Evolutionary conservation across 2,113 vertebrate species (phyloP), one percentile per base, ranked within the genome.

Genomic region (Pseudorectes ferrugineus): DNA sequence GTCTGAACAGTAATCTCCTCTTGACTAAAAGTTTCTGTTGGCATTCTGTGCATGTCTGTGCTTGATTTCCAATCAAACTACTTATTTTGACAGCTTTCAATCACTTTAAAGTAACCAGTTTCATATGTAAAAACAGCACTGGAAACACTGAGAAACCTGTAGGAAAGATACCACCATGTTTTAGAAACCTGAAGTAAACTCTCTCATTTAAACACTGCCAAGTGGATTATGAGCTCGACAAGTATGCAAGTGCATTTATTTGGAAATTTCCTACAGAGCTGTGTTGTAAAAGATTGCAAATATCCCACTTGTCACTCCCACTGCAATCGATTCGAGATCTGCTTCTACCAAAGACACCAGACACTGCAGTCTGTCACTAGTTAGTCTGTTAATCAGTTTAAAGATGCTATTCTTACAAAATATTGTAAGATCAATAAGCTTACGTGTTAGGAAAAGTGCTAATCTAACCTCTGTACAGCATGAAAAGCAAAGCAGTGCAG

Each of bases 311-410:
- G 40, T 70, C 68, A 87, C 43, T 96, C 93, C 61, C 66, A 77
- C 70, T 66, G 51, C 26, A 77, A 57, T 86, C 0, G 2, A 65
- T 76, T 88, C 6, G 24, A 54, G 35, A 85, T 31, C 28, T 70
- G 20, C 48, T 49, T 57, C 31, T 72, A 14, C 28, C 42, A 49
- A 82, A 87, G 58, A 43, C 38, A 57, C 21, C 31, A 85, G 67
- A 88, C 45, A 81, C 74, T 57, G 25, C 71, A 48, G 18, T 89
- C 87, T 95, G 80, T 86, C 63, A 79, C n/a, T 81, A 83, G 67
- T 83, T 49, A 54, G 71, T 42, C 71, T 72, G n/a, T 79, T 74
- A 91, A 93, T 92, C 74, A 86, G 57, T 94, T 97, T 94, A 84
- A 97, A 93, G 72, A 92, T 70, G 82, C 4, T 88, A 51, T 62